Evolutionary conservation across 2,888 invertebrate genomes (phyloP), one percentile per base, ranked within the genome.

Genomic region (Euplagia quadripunctaria): DNA sequence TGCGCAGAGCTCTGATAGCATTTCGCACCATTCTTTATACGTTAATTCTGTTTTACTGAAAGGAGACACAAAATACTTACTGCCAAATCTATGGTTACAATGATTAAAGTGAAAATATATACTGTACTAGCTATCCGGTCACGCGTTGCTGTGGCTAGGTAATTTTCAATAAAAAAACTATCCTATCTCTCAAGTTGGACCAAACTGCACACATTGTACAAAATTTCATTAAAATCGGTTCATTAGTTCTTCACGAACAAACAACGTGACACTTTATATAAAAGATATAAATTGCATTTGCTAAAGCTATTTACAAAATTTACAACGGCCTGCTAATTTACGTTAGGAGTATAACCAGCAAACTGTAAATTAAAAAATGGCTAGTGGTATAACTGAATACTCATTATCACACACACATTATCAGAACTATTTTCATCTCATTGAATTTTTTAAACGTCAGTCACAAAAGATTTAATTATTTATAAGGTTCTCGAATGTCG

Each of bases 21-120:
- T 89, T 64, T 88, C 87, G 43, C 85, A 78, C 93, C 94, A 94
- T 76, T 94, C 94, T 6, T 91, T 85, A 81, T 86, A 91, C 52
- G 84, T 78, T 51, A 94, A 65, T 83, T 94, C 94, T 0, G 90
- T 78, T 87, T 94, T 94, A 74, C 94, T 94, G 86, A 68, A 92
- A 92, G 70, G n/a, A 66, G 17, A 46, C 16, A 31, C 8, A 65
- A 64, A 20, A 55, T 0, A 55, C 12, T 68, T 20, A 20, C 58
- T 58, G 31, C 12, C 12, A 58, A 20, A 31, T 58, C 12, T 58
- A 20, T 58, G 58, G n/a, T 55, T 17, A 0, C 5, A 58, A 31
- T 9, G 20, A 31, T 58, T n/a, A 11, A 55, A n/a, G n/a, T 5
- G 8, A 55, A 55, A 52, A 52, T 52, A 17, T 9, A 6, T 9